These are phyloP conservation scores for Spilarctia lutea DNA, from an alignment of 2,888 invertebrate genomes.

Conservation along the genomic window DNA sequence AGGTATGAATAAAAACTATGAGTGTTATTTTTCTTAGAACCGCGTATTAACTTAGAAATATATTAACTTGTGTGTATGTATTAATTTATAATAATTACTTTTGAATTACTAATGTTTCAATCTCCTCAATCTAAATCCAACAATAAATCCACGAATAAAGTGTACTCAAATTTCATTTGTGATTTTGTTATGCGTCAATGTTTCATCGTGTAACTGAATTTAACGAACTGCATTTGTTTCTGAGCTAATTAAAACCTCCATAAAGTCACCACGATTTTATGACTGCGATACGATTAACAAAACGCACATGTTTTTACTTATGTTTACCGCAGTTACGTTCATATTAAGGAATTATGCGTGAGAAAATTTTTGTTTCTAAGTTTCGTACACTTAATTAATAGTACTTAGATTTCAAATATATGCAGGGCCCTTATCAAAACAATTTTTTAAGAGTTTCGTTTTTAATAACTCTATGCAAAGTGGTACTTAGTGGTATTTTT, in stretches of 20 bases:
- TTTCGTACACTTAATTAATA: neutral
- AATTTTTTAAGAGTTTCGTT: neutral
- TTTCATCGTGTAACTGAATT: conserved; percentile 44
- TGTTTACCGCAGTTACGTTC: neutral
- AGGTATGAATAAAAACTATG: neutral
- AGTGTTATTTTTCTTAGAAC: neutral
- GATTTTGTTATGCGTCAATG: conserved; percentile 21
- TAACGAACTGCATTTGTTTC: conserved; percentile 51
- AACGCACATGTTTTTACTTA: conserved; percentile 24
- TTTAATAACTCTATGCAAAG: neutral
- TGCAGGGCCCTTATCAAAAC: neutral
- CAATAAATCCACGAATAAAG: neutral
- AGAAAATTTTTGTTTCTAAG: neutral
- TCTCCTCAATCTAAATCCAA: neutral
- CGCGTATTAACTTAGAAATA: too few species aligned
- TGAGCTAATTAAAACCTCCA: conserved; percentile 43
- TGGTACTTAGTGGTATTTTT: neutral
- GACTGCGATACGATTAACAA: conserved; percentile 23
- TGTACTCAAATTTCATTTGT: neutral
- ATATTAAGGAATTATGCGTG: neutral
- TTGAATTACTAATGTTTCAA: neutral
- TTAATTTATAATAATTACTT: too few species aligned
- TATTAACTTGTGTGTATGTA: too few species aligned
- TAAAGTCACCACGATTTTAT: conserved; percentile 32
- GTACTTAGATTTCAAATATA: neutral